Evolutionary conservation across 37 sponge, comb jelly and placozoan genomes (phyloP).

Genomic region (Dysidea cf. avara): DNA sequence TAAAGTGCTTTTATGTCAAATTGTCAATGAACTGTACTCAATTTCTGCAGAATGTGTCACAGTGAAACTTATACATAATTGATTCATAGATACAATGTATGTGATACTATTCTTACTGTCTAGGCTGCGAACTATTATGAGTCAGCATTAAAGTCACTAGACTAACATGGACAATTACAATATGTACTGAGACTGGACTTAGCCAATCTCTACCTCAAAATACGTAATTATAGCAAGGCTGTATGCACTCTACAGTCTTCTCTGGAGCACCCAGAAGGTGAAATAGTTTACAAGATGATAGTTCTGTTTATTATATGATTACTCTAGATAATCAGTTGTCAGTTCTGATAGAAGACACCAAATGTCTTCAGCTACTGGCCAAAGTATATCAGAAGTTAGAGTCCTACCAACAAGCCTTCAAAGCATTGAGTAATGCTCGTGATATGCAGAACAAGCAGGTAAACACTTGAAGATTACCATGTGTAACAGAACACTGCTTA

Average conservation of each 20-base stretch:
- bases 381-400: constrained; percentile 46
- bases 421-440: constrained; percentile 33
- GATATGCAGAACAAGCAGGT: constrained; percentile 59
- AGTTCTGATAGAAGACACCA: constrained; percentile 35
- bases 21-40: too few species aligned
- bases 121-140: constrained; percentile 95
- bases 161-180: constrained; percentile 33
- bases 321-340: constrained; percentile 26
- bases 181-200: constrained; percentile 63
- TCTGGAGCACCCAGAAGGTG: constrained; percentile 36
- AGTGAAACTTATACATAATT: too few species aligned
- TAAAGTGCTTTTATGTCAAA: too few species aligned
- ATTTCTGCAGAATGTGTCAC: too few species aligned
- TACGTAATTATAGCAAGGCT: constrained; percentile 79
- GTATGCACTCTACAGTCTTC: constrained; percentile 63
- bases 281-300: neutral
- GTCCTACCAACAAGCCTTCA: constrained; percentile 14
- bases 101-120: neutral
- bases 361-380: constrained; percentile 51
- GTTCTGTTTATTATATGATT: too few species aligned
- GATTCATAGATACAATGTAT: too few species aligned
- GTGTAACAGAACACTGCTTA: too few species aligned
- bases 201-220: constrained; percentile 82
- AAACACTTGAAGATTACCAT: too few species aligned
- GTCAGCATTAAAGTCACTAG: constrained; percentile 74